phyloP scores from a whole-genome alignment of 2,888 invertebrate genomes.

The Parasteatoda lunata region DNA sequence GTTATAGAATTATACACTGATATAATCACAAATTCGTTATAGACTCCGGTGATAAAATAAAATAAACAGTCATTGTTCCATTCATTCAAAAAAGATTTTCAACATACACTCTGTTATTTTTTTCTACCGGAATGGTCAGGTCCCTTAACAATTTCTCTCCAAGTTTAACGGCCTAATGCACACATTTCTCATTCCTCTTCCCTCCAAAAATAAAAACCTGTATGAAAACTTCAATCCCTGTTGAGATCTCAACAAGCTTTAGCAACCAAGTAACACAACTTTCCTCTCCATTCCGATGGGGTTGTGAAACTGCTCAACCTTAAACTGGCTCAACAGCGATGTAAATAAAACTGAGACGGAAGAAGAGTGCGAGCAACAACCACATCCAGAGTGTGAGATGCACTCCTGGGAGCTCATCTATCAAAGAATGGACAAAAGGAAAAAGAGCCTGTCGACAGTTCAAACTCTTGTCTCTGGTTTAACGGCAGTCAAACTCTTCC shows the following conservation, averaged over 20 bases:
- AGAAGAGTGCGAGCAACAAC: background rate
- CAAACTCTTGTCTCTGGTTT: slow-evolving; percentile 27
- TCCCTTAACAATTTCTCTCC: no score
- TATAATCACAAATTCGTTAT: no score
- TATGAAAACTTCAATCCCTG: background rate
- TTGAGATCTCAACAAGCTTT: background rate
- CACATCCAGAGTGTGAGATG: background rate
- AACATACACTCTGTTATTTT: no score
- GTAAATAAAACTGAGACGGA: background rate
- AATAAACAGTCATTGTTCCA: no score
- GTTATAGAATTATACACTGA: no score
- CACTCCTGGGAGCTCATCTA: slow-evolving; percentile 45
- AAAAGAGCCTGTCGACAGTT: slow-evolving; percentile 44
- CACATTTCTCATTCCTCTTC: no score
- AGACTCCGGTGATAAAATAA: no score
- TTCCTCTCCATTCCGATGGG: no score
- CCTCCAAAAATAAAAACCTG: background rate
- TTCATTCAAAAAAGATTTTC: no score
- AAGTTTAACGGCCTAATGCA: no score
- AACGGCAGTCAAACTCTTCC: slow-evolving; percentile 30
- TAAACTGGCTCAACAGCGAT: background rate
- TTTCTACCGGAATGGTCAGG: no score
- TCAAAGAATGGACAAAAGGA: slow-evolving; percentile 45
- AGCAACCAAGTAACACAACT: background rate
- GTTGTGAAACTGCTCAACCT: no score